These are phyloP conservation scores for Sebastes hubbsi DNA, from an alignment of 2,797 vertebrate genomes.

Conservation along the genomic window DNA sequence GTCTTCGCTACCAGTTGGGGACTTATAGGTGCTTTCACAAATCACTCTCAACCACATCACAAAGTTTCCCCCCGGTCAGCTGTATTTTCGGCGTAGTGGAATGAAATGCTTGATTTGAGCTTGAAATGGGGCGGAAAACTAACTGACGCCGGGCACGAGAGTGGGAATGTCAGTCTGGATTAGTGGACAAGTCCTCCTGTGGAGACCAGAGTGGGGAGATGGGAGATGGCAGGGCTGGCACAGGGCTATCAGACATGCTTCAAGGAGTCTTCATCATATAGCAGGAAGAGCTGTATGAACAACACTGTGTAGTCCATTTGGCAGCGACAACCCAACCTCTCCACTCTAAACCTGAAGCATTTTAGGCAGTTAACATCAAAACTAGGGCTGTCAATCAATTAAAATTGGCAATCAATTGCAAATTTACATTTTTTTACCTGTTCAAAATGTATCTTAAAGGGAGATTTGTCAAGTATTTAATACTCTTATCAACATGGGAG, in stretches of 20 bases:
- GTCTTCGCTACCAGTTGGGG: background rate
- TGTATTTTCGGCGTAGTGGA: conserved; percentile 26
- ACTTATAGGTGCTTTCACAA: conserved; percentile 24
- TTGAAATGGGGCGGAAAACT: conserved; percentile 76
- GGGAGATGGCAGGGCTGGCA: conserved; percentile 56
- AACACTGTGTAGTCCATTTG: background rate
- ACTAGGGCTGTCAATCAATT: no score
- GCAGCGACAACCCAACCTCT: background rate
- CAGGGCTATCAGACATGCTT: conserved; percentile 42
- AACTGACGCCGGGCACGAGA: conserved; percentile 47
- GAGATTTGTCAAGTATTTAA: no score
- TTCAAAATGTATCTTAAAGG: no score
- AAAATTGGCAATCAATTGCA: no score
- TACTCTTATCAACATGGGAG: no score
- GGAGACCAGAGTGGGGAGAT: conserved; percentile 26
- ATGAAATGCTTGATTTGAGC: conserved; percentile 64
- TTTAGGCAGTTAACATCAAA: no score
- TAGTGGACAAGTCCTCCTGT: conserved; percentile 15
- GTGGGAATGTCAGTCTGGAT: conserved; percentile 48
- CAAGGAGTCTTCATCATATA: background rate
- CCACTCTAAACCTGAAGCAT: background rate
- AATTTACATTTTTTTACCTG: accelerated
- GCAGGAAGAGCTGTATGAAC: background rate
- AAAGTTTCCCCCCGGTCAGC: conserved; percentile 45
- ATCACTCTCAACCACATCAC: conserved; percentile 29